Conservation (phyloP, 2,888 invertebrate genomes). For the Noctua janthina region DNA sequence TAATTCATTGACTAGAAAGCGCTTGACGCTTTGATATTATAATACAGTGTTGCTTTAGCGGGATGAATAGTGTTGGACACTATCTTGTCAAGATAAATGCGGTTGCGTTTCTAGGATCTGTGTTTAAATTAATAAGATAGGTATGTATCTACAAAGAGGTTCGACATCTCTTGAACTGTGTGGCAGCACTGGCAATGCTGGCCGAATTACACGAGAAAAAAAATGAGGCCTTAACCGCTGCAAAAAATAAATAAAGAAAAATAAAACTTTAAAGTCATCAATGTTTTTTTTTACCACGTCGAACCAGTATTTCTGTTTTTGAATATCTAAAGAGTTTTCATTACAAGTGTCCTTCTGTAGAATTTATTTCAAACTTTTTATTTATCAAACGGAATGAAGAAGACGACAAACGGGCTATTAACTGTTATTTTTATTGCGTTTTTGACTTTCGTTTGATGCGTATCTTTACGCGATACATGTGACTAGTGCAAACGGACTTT, state of each 20-base stretch:
- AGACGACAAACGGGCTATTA: not conserved
- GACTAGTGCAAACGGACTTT: not conserved
- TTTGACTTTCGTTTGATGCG: not conserved
- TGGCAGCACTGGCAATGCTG: not conserved
- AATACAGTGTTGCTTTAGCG: constrained; percentile 20
- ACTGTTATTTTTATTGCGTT: not conserved
- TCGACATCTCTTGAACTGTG: not conserved
- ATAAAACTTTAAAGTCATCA: constrained; percentile 16
- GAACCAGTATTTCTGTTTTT: not conserved
- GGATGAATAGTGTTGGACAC: constrained; percentile 11
- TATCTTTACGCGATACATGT: not conserved
- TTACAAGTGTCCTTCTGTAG: not conserved
- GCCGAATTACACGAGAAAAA: not conserved
- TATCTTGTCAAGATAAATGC: constrained; percentile 12
- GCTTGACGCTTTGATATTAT: constrained; percentile 9
- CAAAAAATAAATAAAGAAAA: constrained; percentile 1
- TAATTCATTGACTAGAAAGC: constrained; percentile 27
- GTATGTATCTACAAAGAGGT: constrained; percentile 4
- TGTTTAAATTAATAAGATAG: not conserved
- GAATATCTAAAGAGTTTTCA: not conserved
- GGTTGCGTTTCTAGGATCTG: not conserved
- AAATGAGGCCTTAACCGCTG: not conserved
- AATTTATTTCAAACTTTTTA: not conserved
- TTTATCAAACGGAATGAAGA: not conserved
- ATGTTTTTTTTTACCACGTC: not conserved